Base-by-base conservation (phyloP, 2,113 vertebrate genomes). In the Spheniscus mendiculus region DNA sequence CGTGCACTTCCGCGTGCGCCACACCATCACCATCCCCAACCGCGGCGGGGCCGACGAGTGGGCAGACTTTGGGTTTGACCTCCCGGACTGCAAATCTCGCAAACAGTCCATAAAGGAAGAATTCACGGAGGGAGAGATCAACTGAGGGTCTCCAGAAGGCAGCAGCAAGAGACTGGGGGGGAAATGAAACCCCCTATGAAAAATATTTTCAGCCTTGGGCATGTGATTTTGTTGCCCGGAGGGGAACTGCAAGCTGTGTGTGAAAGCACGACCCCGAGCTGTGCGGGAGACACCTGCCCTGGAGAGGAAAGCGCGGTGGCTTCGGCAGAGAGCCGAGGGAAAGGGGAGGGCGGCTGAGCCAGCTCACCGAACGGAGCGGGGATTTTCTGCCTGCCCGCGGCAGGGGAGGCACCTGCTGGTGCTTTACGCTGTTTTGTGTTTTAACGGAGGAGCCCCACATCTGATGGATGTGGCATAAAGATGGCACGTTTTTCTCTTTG, bases 21-120 rank as follows among this genome's bases (percentile, higher is more conserved):
- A 99, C 98, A 99, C 99, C 97, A 99, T 99, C 98, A 99, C 99
- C 91, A 99, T 99, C 97, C 99, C 99, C 78, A 99, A 99, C 97
- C 99, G 99, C 42, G 88, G 98, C 2, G 95, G 93, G 0, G 93
- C 98, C 1, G 99, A 99, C 10, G 99, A 99, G 42, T 99, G 99
- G 99, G 98, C 99, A 0, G 99, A 99, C 98, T 99, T 99, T n/a
- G 99, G 99, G 65, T 99, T 99, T 16, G 99, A 99, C 98, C 99
- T 99, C 95, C 99, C 99, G 0, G 99, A 99, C 98, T 99, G 99
- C 98, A 99, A 99, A 78, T 94, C 99, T 50, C 99, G 98, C 91
- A 99, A 99, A 92, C 99, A 99, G 97, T 98, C 99, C 95, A 99
- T 99, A 92, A 99, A 99, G 91, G 99, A 99, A 96, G 99, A 99